Evolutionary conservation across 2,888 invertebrate genomes (phyloP).

Genomic region (Rosalia funebris): DNA sequence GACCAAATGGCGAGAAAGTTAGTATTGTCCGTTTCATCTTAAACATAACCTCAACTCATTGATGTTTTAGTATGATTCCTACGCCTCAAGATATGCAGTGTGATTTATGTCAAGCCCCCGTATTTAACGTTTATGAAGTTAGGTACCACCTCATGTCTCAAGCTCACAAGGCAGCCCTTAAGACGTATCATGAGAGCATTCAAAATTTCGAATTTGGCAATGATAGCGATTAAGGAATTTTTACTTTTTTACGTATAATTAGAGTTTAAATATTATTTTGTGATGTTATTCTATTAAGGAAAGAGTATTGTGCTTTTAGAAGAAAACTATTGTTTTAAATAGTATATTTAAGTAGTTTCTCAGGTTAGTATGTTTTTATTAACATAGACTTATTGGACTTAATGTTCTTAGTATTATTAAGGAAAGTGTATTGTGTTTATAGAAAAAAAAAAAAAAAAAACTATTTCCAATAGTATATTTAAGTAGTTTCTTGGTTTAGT

Average conservation of each 20-base stretch:
- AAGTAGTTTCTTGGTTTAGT: no score
- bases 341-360: not conserved
- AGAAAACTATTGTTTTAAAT: constrained; percentile 15
- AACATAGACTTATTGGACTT: no score
- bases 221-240: not conserved
- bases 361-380: no score
- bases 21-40: no score
- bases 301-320: not conserved
- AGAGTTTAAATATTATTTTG: not conserved
- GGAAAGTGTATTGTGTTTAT: not conserved
- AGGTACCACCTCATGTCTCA: constrained; percentile 14
- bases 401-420: no score
- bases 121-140: not conserved
- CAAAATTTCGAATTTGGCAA: constrained; percentile 1
- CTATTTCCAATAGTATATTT: constrained; percentile 10
- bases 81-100: not conserved
- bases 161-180: constrained; percentile 6
- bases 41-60: not conserved
- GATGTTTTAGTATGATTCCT: constrained; percentile 9
- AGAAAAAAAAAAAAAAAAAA: not conserved
- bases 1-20: constrained; percentile 64
- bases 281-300: not conserved
- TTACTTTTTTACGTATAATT: constrained; percentile 3
- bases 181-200: constrained; percentile 4
- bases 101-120: constrained; percentile 3